Evolutionary conservation across 1,140 invertebrate species (phyloP), one percentile per base, ranked within the genome.

Genomic region (Drosophila jambulina): DNA sequence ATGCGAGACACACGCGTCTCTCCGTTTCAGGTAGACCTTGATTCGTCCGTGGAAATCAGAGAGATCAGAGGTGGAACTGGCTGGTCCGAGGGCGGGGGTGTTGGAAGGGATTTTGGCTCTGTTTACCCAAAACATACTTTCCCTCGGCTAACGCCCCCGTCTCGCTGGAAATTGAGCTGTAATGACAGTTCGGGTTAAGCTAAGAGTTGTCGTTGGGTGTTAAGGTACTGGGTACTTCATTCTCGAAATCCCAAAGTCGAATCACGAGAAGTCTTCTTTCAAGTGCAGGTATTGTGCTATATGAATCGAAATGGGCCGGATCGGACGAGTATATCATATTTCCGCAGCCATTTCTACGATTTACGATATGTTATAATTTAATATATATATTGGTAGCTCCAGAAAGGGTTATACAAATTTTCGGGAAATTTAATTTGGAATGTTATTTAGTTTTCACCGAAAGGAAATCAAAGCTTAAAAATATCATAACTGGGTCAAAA

Each of bases 101-200:
- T 25, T 38, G 63, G 36, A 72, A 60, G 36, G 51, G 67, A 72
- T 72, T 72, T 70, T 51, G 45, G 36, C 63, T 85, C 46, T 87
- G 80, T 87, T 87, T 87, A 88, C 84, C 79, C 77, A 88, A 84
- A 80, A 90, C 77, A 87, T 65, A 87, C 74, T 78, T 80, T 75
- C 87, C 72, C 68, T 61, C 29, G 48, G 58, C 61, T 77, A 67
- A 70, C 74, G 64, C 84, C 72, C 53, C 45, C 54, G 29, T 40
- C 36, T 61, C 34, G 29, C 42, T 36, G 3, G 23, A 36, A 72
- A 60, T 42, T 43, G 67, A 51, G 36, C 9, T 72, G 54, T 72
- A 72, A 72, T 60, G 67, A 10, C 36, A 43, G 42, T 43, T 23
- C n/a, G 12, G 32, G 23, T 13, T 51, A 43, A 23, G n/a, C 25